phyloP scores from a whole-genome alignment of 2,113 vertebrate genomes.

The Phaethornis superciliosus region DNA sequence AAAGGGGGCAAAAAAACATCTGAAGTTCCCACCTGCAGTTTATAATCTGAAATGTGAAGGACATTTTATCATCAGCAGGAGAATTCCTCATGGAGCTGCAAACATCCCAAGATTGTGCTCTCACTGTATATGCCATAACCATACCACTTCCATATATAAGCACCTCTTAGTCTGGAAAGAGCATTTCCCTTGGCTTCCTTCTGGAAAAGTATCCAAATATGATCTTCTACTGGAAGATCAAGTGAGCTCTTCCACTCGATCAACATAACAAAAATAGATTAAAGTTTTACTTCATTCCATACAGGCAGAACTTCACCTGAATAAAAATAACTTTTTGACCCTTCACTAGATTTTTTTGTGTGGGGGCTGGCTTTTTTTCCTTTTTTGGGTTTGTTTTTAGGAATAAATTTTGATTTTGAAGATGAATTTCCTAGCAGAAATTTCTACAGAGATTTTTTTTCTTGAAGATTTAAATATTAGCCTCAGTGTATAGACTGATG shows the following conservation, averaged over 20 bases:
- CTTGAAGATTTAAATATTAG: conserved; percentile 14
- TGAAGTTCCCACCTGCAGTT: background rate
- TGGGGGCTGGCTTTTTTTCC: no score
- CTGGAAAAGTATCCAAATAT: background rate
- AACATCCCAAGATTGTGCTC: background rate
- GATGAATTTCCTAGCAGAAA: background rate
- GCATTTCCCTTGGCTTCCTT: background rate
- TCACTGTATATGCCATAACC: accelerated
- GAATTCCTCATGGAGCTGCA: background rate
- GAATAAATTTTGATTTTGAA: background rate
- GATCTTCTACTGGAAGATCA: background rate
- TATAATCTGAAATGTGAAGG: background rate
- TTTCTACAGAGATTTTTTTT: background rate
- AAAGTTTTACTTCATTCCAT: background rate
- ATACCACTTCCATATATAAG: background rate
- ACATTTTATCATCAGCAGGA: background rate
- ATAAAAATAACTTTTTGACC: background rate
- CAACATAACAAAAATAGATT: background rate
- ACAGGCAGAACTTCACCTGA: background rate
- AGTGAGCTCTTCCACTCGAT: background rate
- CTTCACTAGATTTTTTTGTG: background rate
- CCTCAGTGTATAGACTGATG: background rate
- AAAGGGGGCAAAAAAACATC: background rate
- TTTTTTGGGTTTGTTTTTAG: background rate
- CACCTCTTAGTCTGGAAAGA: background rate